A percentile compares a stretch with the other conserved stretches of the same genome.
These are phyloP conservation scores for Jordanella pulchra DNA, from an alignment of 2,797 vertebrate genomes.

Conservation along the genomic window DNA sequence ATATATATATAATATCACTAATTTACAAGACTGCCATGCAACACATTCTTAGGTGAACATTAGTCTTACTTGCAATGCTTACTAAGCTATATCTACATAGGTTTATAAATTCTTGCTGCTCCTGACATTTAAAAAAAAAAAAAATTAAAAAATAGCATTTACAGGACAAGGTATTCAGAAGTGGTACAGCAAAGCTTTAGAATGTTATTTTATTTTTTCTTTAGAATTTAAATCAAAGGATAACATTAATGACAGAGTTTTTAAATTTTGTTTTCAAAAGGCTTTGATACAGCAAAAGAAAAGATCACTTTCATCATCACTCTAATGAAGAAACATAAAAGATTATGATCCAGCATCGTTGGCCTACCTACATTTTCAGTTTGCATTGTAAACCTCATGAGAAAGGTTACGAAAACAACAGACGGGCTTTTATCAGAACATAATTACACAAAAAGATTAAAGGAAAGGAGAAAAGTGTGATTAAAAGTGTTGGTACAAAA, in stretches of 20 bases:
- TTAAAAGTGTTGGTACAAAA: not conserved
- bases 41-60: too few species aligned
- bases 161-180: not conserved
- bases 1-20: too few species aligned
- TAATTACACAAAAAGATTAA: conserved; percentile 11
- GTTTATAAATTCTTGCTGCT: not conserved
- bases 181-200: conserved; percentile 1
- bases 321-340: conserved; percentile 52
- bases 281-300: conserved; percentile 30
- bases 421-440: not conserved
- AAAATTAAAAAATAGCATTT: not conserved
- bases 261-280: not conserved
- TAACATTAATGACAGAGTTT: conserved; percentile 9
- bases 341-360: conserved; percentile 50
- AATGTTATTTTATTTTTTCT: not conserved
- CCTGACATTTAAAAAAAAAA: too few species aligned
- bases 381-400: conserved; percentile 56
- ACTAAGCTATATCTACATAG: too few species aligned
- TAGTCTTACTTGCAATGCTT: too few species aligned
- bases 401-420: not conserved
- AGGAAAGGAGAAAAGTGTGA: not conserved
- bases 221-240: conserved; percentile 7
- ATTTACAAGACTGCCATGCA: too few species aligned
- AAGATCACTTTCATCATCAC: conserved; percentile 30
- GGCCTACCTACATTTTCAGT: conserved; percentile 58